phyloP scores from a whole-genome alignment of 2,888 invertebrate species.

The Orthonevra nobilis region DNA sequence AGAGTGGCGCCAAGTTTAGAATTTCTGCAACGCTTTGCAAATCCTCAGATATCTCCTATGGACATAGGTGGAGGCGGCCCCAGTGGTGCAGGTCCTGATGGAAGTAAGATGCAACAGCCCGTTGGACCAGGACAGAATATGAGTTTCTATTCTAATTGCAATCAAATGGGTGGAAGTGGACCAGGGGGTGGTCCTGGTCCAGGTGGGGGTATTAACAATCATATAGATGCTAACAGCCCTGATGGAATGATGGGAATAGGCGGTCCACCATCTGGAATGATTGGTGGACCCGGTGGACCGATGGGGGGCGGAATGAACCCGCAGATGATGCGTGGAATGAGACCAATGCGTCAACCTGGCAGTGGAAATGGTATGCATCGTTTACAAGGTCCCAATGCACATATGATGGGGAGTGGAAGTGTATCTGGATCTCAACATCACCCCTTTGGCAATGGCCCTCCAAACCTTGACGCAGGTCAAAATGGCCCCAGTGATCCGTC shows the following conservation, averaged over 20 bases:
- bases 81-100: slow-evolving; percentile 70
- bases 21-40: slow-evolving; percentile 93
- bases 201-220: slow-evolving; percentile 78
- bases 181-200: slow-evolving; percentile 75
- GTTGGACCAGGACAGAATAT: slow-evolving; percentile 71
- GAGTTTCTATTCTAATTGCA: slow-evolving; percentile 78
- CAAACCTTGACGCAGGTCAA: slow-evolving; percentile 71
- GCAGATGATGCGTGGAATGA: slow-evolving; percentile 81
- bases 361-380: slow-evolving; percentile 73
- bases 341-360: slow-evolving; percentile 82
- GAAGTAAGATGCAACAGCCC: slow-evolving; percentile 62
- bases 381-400: slow-evolving; percentile 73
- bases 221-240: slow-evolving; percentile 74
- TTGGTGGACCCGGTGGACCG: slow-evolving; percentile 76
- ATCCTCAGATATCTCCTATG: slow-evolving; percentile 83
- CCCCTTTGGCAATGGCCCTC: slow-evolving; percentile 73
- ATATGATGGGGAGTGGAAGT: slow-evolving; percentile 67
- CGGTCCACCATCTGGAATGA: slow-evolving; percentile 65
- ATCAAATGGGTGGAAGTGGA: slow-evolving; percentile 76
- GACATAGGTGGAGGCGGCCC: slow-evolving; percentile 69
- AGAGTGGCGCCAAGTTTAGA: slow-evolving; percentile 93
- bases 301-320: slow-evolving; percentile 74
- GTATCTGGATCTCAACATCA: slow-evolving; percentile 76
- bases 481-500: slow-evolving; percentile 70
- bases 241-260: slow-evolving; percentile 69